phyloP scores from a whole-genome alignment of 1,140 invertebrate species.

The Drosophila hydei region DNA sequence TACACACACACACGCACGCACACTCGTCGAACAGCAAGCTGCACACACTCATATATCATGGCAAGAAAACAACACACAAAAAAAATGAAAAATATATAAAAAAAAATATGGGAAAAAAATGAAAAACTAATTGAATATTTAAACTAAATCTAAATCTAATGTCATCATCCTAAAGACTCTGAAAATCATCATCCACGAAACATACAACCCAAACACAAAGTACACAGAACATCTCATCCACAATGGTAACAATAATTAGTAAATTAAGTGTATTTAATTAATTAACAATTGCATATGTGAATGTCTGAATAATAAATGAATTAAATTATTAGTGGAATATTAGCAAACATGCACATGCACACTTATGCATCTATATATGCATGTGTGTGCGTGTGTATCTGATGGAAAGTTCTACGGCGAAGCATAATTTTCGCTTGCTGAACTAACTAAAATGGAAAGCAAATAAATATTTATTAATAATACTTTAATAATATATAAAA shows the following conservation, averaged over 20 bases:
- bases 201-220: slow-evolving; percentile 43
- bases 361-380: not conserved
- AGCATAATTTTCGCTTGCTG: slow-evolving; percentile 2
- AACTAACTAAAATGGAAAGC: not conserved
- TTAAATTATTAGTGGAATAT: slow-evolving; percentile 42
- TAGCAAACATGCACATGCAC: slow-evolving; percentile 41
- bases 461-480: too few species aligned
- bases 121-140: slow-evolving; percentile 9
- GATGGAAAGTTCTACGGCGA: not conserved
- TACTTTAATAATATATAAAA: not conserved
- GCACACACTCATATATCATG: slow-evolving; percentile 67
- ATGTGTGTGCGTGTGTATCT: too few species aligned
- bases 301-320: slow-evolving; percentile 64
- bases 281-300: slow-evolving; percentile 58
- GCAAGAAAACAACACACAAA: slow-evolving; percentile 43
- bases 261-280: slow-evolving; percentile 66
- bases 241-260: slow-evolving; percentile 83
- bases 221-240: slow-evolving; percentile 70
- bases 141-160: slow-evolving; percentile 28
- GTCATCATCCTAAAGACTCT: slow-evolving; percentile 38
- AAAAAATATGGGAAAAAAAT: slow-evolving; percentile 11
- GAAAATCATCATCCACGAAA: slow-evolving; percentile 44
- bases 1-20: not conserved
- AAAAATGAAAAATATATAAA: slow-evolving; percentile 26
- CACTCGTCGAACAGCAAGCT: slow-evolving; percentile 47